Conservation (phyloP, 2,113 vertebrate species). For the Microtus pennsylvanicus region DNA sequence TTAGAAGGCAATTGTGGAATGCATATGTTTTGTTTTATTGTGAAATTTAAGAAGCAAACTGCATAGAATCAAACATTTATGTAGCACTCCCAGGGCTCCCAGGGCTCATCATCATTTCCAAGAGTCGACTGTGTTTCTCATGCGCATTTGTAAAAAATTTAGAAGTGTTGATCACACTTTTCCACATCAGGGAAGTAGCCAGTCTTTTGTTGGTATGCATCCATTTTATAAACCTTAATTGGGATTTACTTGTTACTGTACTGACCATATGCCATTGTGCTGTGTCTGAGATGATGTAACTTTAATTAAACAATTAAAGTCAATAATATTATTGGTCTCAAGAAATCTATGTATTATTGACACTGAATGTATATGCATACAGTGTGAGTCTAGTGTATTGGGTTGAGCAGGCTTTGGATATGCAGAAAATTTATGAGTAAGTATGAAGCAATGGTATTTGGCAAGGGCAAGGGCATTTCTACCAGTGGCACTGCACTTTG, state of each 20-base stretch:
- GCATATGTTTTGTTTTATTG: background rate
- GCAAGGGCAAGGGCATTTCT: background rate
- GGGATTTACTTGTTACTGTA: slow-evolving; percentile 14
- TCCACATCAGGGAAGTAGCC: background rate
- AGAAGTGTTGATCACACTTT: background rate
- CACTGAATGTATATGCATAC: background rate
- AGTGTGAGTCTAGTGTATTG: background rate
- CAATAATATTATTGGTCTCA: background rate
- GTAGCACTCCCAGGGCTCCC: background rate
- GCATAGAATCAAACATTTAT: background rate
- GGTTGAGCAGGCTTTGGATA: background rate
- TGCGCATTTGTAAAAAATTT: background rate
- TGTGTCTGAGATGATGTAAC: background rate
- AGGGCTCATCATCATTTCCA: background rate
- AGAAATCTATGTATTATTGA: background rate
- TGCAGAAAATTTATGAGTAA: background rate
- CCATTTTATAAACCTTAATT: slow-evolving; percentile 50
- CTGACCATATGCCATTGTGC: background rate
- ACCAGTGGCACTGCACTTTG: background rate
- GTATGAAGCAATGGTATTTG: background rate
- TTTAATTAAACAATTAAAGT: slow-evolving; percentile 44
- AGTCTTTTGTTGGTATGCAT: slow-evolving; percentile 6
- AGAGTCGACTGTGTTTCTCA: background rate
- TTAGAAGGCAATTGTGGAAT: slow-evolving; percentile 25
- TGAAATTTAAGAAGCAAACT: slow-evolving; percentile 21